These are phyloP conservation scores for Crenichthys baileyi DNA, from an alignment of 2,797 vertebrate genomes.

Conservation along the genomic window DNA sequence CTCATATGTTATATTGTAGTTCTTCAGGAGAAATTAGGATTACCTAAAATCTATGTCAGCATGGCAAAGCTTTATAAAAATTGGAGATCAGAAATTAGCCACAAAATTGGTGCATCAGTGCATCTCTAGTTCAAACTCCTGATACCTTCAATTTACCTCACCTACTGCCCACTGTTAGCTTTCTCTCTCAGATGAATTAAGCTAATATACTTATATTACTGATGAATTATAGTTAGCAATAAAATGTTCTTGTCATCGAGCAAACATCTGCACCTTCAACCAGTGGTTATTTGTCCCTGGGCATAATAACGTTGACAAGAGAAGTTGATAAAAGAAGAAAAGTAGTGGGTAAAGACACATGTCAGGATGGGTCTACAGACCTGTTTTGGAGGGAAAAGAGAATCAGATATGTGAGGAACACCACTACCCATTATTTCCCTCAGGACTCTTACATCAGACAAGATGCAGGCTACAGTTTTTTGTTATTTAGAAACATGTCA, in stretches of 20 bases:
- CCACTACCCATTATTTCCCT: conserved; percentile 61
- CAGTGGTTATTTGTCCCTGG: conserved; percentile 44
- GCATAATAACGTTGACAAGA: conserved; percentile 49
- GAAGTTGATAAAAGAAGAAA: conserved; percentile 57
- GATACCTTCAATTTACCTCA: conserved; percentile 30
- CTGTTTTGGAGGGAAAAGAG: conserved; percentile 46
- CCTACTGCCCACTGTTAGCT: conserved; percentile 32
- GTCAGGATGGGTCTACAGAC: conserved; percentile 36
- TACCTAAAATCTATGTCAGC: not conserved
- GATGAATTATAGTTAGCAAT: conserved; percentile 40
- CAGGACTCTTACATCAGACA: conserved; percentile 61
- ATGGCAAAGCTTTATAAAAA: not conserved
- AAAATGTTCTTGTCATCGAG: conserved; percentile 39
- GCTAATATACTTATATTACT: conserved; percentile 16
- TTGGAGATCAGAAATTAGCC: not conserved
- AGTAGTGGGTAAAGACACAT: conserved; percentile 42
- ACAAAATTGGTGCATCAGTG: not conserved
- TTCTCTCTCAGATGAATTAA: conserved; percentile 23
- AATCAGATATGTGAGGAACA: conserved; percentile 54
- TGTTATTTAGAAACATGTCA: conserved; percentile 71
- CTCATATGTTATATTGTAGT: not conserved
- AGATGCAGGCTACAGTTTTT: conserved; percentile 33
- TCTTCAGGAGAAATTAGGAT: too few species aligned
- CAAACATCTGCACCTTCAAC: conserved; percentile 60
- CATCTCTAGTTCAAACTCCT: not conserved